phyloP scores from a whole-genome alignment of 2,888 invertebrate genomes.

The Caenorhabditis zanzibari region DNA sequence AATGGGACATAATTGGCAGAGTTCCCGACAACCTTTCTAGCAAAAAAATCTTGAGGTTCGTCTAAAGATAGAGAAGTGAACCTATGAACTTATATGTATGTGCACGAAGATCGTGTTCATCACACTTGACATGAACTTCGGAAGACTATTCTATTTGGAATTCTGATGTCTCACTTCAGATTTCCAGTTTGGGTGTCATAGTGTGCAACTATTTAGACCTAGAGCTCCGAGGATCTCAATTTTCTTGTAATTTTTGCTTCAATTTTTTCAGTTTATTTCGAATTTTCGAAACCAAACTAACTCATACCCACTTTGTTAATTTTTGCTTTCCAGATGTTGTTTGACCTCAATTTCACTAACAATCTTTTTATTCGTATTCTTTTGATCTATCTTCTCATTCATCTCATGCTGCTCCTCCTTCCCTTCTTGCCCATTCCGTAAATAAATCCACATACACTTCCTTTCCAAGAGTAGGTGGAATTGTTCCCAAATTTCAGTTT shows the following conservation, averaged over 20 bases:
- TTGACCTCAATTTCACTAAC: slow-evolving; percentile 33
- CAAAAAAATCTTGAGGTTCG: too few relatives aligned
- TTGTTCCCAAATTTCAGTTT: slow-evolving; percentile 12
- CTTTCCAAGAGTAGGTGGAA: not conserved
- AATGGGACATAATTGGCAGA: too few relatives aligned
- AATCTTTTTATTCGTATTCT: slow-evolving; percentile 12
- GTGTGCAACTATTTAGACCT: too few relatives aligned
- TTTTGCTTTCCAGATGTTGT: slow-evolving; percentile 38
- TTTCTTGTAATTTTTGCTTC: not conserved
- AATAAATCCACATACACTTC: slow-evolving; percentile 14
- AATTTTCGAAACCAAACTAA: not conserved
- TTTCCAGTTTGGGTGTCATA: too few relatives aligned
- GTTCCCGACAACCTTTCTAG: too few relatives aligned
- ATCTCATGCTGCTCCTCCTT: not conserved
- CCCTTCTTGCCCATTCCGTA: slow-evolving; percentile 1
- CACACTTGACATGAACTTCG: not conserved
- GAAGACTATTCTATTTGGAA: too few relatives aligned
- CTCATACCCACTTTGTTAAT: not conserved
- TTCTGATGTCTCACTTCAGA: too few relatives aligned
- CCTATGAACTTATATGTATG: too few relatives aligned
- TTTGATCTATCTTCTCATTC: slow-evolving; percentile 28
- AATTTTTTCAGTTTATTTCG: not conserved
- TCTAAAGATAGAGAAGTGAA: too few relatives aligned
- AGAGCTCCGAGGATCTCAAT: too few relatives aligned
- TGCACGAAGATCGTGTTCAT: too few relatives aligned